phyloP scores from a whole-genome alignment of 1,140 invertebrate species.

The Whitmania pigra region DNA sequence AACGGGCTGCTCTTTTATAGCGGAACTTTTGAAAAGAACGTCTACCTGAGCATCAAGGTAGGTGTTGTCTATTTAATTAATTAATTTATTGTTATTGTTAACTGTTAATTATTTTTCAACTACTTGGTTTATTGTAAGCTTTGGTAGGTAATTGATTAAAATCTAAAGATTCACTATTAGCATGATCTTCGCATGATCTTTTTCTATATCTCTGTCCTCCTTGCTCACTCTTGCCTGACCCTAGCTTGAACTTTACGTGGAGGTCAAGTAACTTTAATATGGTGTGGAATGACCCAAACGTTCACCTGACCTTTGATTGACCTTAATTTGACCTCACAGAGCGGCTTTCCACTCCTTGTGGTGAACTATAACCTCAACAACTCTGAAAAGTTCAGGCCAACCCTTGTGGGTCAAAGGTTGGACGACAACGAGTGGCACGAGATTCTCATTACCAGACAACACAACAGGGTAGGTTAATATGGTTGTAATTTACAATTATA shows the following conservation, averaged over 20 bases:
- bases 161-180: no score
- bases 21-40: slow-evolving; percentile 26
- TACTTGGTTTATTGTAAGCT: no score
- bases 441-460: slow-evolving; percentile 5
- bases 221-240: no score
- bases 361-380: slow-evolving; percentile 8
- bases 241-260: no score
- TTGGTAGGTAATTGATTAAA: no score
- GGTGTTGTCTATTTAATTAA: not conserved
- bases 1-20: slow-evolving; percentile 34
- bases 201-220: no score
- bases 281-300: no score
- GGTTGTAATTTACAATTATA: no score
- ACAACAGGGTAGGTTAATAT: not conserved
- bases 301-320: no score
- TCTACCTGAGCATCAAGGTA: slow-evolving; percentile 35
- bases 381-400: slow-evolving; percentile 11
- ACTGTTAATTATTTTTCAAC: no score
- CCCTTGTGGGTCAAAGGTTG: not conserved
- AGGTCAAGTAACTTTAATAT: no score
- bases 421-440: slow-evolving; percentile 18
- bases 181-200: no score
- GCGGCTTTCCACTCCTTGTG: not conserved
- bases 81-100: not conserved
- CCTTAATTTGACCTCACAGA: not conserved